Conservation (phyloP, 2,113 vertebrate genomes). For the Pogona vitticeps region DNA sequence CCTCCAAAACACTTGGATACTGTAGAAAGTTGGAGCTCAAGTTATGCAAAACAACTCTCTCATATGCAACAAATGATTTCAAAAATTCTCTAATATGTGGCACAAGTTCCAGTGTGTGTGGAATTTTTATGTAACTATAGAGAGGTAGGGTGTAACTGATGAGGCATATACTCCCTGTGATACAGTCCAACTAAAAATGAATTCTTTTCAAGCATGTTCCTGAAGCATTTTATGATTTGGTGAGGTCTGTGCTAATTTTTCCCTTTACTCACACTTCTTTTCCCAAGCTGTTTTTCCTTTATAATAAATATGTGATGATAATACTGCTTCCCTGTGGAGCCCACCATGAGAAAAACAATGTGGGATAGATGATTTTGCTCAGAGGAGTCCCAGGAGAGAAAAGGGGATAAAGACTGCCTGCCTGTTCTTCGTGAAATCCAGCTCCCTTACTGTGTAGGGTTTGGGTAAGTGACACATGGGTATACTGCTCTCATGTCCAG, state of each 20-base stretch:
- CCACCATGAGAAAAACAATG: not conserved
- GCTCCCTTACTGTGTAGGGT: not conserved
- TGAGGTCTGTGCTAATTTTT: not conserved
- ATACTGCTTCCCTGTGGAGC: not conserved
- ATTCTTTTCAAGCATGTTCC: not conserved
- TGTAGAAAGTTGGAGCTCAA: not conserved
- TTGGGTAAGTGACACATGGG: not conserved
- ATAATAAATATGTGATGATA: too few relatives aligned
- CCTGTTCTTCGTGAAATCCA: not conserved
- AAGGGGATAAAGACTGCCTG: not conserved
- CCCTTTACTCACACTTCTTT: too few relatives aligned
- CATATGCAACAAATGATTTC: not conserved
- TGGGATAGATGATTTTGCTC: not conserved
- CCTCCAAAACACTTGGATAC: not conserved
- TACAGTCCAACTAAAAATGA: not conserved
- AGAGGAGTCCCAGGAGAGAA: not conserved
- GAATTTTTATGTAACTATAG: not conserved
- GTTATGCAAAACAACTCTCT: not conserved
- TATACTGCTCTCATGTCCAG: too few relatives aligned
- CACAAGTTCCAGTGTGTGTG: not conserved
- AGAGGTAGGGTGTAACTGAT: not conserved
- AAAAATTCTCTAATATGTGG: not conserved
- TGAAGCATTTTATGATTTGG: not conserved
- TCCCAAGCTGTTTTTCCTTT: not conserved
- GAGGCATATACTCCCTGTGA: not conserved